These are phyloP conservation scores for Avahi laniger DNA, from an alignment of 2,797 vertebrate species.

Conservation along the genomic window DNA sequence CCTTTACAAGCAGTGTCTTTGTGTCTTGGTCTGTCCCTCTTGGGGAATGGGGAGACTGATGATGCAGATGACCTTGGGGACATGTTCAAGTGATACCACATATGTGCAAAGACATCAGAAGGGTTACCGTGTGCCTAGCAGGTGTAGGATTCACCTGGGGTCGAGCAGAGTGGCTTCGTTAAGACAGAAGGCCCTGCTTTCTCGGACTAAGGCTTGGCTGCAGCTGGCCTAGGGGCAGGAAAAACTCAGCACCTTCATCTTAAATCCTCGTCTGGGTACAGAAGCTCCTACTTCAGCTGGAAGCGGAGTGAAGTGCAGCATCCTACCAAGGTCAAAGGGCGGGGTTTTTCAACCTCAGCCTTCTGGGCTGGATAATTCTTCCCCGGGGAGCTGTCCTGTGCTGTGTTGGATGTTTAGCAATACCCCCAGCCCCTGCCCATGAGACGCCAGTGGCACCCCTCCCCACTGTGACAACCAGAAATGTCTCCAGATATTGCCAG, in stretches of 20 bases:
- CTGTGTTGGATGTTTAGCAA: background rate
- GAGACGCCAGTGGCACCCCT: background rate
- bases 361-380: accelerated
- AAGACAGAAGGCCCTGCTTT: background rate
- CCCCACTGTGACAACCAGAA: background rate
- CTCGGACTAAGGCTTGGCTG: background rate
- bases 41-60: background rate
- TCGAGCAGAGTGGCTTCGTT: background rate
- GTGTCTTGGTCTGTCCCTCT: background rate
- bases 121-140: background rate
- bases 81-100: no score
- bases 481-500: background rate
- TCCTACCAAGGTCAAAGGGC: background rate
- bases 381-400: background rate
- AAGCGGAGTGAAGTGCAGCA: background rate
- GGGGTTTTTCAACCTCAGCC: background rate
- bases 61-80: accelerated
- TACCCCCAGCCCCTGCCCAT: background rate
- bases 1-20: background rate
- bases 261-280: background rate
- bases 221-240: accelerated
- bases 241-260: background rate
- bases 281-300: background rate
- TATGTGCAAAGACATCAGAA: background rate
- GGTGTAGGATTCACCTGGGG: accelerated